A percentile compares a stretch with the other conserved stretches of the same genome.
Conservation (phyloP, 2,888 invertebrate species). For the Sylvicola fuscatus region DNA sequence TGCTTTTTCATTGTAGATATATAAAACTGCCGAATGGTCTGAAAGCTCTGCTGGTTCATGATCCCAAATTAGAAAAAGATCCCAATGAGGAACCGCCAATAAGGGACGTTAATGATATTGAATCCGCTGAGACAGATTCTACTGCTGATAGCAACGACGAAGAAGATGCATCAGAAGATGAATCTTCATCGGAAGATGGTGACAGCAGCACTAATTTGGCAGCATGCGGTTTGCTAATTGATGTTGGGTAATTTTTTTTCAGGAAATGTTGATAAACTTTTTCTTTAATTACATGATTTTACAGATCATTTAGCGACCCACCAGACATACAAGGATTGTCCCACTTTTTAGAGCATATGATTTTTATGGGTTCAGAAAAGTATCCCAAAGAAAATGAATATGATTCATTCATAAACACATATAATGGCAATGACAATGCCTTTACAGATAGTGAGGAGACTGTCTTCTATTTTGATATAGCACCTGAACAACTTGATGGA, state of each 20-base stretch:
- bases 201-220: constrained; percentile 26
- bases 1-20: constrained; percentile 27
- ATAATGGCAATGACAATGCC: constrained; percentile 74
- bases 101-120: constrained; percentile 1
- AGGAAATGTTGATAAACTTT: background rate
- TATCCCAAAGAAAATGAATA: constrained; percentile 73
- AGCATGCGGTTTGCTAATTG: constrained; percentile 53
- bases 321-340: constrained; percentile 55
- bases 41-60: constrained; percentile 49
- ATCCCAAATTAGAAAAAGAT: constrained; percentile 23
- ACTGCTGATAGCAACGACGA: constrained; percentile 12
- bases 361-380: constrained; percentile 86
- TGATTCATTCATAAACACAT: constrained; percentile 59
- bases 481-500: constrained; percentile 51
- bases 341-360: constrained; percentile 77
- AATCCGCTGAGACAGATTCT: constrained; percentile 13
- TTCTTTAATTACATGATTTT: background rate
- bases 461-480: constrained; percentile 74
- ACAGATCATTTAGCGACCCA: constrained; percentile 49
- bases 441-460: constrained; percentile 75
- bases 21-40: constrained; percentile 48
- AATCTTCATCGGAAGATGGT: constrained; percentile 11
- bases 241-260: constrained; percentile 37
- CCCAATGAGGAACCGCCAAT: background rate
- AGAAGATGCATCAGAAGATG: constrained; percentile 7